Percentiles rank a stretch among this genome's conserved stretches.
Evolutionary conservation across 2,113 vertebrate species (phyloP).

Genomic region (Hippocampus mohnikei): DNA sequence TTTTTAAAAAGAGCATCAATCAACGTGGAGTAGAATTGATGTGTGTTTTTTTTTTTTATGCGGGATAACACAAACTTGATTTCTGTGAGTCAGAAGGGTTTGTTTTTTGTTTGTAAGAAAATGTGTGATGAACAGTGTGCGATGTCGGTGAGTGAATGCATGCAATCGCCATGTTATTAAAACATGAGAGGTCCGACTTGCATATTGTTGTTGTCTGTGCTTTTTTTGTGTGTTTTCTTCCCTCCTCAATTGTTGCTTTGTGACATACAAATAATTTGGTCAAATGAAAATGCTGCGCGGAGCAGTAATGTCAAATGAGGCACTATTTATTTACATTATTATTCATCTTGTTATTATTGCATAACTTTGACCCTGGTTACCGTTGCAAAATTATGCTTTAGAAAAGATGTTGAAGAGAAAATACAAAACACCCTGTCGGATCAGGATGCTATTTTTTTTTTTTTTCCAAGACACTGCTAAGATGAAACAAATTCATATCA

Average conservation of each 20-base stretch:
- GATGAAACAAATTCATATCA: slow-evolving; percentile 17
- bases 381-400: slow-evolving; percentile 79
- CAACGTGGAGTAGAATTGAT: slow-evolving; percentile 30
- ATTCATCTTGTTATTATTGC: slow-evolving; percentile 67
- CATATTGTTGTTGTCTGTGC: slow-evolving; percentile 63
- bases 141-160: neutral
- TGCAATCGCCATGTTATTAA: neutral
- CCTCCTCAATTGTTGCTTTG: neutral
- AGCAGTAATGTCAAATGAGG: slow-evolving; percentile 70
- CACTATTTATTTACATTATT: slow-evolving; percentile 65
- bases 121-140: slow-evolving; percentile 56
- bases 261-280: neutral
- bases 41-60: neutral
- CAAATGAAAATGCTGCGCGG: neutral
- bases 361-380: slow-evolving; percentile 83
- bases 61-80: neutral
- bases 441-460: slow-evolving; percentile 46
- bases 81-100: neutral
- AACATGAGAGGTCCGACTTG: slow-evolving; percentile 63
- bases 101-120: slow-evolving; percentile 38
- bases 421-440: slow-evolving; percentile 61
- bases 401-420: slow-evolving; percentile 55
- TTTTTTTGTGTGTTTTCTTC: slow-evolving; percentile 54
- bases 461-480: neutral
- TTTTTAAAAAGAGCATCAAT: slow-evolving; percentile 47